A percentile compares a stretch with the other conserved stretches of the same genome.
Conservation (phyloP, 2,888 invertebrate genomes). For the Pristionchus arcanus region DNA sequence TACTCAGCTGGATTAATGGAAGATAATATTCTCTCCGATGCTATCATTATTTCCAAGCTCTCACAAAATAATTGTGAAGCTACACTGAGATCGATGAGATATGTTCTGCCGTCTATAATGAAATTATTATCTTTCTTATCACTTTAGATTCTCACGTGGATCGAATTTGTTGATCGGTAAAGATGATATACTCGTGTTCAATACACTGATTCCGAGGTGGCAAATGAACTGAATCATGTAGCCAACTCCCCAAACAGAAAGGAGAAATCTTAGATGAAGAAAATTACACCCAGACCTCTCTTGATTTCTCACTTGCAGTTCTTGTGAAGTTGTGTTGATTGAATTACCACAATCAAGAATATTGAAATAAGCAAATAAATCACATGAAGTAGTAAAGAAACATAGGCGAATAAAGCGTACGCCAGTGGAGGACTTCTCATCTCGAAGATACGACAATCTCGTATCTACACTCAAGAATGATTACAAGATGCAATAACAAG, state of each 20-base stretch:
- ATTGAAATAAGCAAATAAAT: not conserved
- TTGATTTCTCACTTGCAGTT: not conserved
- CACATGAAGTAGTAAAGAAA: not conserved
- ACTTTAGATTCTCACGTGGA: not conserved
- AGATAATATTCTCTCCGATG: not conserved
- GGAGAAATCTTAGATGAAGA: not conserved
- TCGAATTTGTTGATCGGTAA: not conserved
- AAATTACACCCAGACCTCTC: not conserved
- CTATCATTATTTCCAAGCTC: not conserved
- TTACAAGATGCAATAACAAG: not conserved
- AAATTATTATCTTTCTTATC: not conserved
- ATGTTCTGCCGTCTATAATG: not conserved
- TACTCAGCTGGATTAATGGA: not conserved
- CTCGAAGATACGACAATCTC: not conserved
- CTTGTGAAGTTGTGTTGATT: not conserved
- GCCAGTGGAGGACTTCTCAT: not conserved
- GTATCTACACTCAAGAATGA: too few species aligned
- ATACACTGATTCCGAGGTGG: not conserved
- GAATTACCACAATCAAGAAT: not conserved
- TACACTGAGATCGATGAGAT: not conserved
- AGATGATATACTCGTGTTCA: not conserved
- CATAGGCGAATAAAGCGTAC: not conserved
- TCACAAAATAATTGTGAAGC: not conserved
- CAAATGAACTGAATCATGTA: not conserved
- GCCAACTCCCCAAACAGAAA: not conserved